Evolutionary conservation across 2,888 invertebrate genomes (phyloP).

Genomic region (Elysia crispata): DNA sequence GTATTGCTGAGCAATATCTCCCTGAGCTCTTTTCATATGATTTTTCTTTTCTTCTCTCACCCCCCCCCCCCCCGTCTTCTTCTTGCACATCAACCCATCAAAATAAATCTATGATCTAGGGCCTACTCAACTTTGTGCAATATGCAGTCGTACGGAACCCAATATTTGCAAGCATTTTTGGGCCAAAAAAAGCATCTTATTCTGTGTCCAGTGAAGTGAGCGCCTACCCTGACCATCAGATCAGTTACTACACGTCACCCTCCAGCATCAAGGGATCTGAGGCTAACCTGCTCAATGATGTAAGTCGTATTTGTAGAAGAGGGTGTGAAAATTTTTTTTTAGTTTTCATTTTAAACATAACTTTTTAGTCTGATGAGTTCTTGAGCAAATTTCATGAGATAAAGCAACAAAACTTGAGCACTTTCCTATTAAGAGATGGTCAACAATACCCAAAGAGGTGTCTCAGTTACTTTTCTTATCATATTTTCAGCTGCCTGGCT

Average conservation of each 20-base stretch:
- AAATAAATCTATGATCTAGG: no score
- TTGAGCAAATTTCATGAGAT: no score
- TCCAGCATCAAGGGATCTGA: constrained; percentile 69
- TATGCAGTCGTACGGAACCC: constrained; percentile 72
- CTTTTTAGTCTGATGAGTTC: no score
- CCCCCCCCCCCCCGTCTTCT: no score
- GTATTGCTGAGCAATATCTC: no score
- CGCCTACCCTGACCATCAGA: constrained; percentile 41
- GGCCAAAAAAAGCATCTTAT: constrained; percentile 64
- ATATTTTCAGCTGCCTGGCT: no score
- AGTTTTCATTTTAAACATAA: neutral
- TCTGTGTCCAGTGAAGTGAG: constrained; percentile 45
- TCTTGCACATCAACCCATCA: no score
- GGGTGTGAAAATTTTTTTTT: neutral
- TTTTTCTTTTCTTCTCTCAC: no score
- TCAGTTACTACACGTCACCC: constrained; percentile 55
- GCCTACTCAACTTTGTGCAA: constrained; percentile 57
- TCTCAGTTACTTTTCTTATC: no score
- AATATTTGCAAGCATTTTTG: constrained; percentile 61
- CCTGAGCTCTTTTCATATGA: no score
- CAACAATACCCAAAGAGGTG: no score
- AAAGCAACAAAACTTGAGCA: no score
- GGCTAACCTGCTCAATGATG: constrained; percentile 71
- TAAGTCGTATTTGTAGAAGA: constrained; percentile 37
- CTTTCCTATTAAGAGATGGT: neutral